Evolutionary conservation across 2,888 invertebrate genomes (phyloP).

Genomic region (Drosophila pegasa): DNA sequence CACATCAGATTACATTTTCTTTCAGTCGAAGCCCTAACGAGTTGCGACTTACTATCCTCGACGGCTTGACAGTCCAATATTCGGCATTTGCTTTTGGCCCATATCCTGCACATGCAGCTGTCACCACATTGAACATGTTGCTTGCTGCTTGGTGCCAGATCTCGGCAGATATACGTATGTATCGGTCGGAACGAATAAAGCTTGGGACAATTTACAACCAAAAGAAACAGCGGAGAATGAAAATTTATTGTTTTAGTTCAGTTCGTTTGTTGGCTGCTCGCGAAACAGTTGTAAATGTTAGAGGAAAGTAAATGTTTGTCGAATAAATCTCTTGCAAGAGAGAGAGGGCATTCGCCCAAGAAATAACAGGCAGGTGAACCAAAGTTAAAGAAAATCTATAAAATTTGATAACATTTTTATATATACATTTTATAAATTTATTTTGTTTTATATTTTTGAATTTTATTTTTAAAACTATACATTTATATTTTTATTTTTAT

Average conservation of each 20-base stretch:
- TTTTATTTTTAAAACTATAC: no score
- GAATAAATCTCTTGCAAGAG: background rate
- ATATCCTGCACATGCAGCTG: slow-evolving; percentile 36
- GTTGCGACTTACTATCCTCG: background rate
- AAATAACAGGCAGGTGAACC: background rate
- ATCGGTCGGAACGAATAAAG: slow-evolving; percentile 2
- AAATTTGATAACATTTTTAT: background rate
- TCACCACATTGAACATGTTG: slow-evolving; percentile 15
- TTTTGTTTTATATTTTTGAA: no score
- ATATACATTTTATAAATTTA: background rate
- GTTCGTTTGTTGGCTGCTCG: background rate
- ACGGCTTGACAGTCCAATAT: slow-evolving; percentile 21
- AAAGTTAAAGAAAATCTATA: background rate
- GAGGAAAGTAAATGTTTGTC: background rate
- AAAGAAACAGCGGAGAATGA: slow-evolving; percentile 5
- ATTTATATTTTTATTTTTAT: no score
- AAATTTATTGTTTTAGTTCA: slow-evolving; percentile 13
- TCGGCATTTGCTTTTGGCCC: slow-evolving; percentile 9
- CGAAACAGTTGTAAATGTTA: background rate
- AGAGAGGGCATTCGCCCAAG: background rate
- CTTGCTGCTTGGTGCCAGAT: background rate
- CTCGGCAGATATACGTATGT: background rate
- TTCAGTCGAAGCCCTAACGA: background rate
- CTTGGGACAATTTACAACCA: slow-evolving; percentile 11
- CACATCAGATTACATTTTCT: background rate